Conservation (phyloP, 1,140 invertebrate genomes). For the Palaemon carinicauda region DNA sequence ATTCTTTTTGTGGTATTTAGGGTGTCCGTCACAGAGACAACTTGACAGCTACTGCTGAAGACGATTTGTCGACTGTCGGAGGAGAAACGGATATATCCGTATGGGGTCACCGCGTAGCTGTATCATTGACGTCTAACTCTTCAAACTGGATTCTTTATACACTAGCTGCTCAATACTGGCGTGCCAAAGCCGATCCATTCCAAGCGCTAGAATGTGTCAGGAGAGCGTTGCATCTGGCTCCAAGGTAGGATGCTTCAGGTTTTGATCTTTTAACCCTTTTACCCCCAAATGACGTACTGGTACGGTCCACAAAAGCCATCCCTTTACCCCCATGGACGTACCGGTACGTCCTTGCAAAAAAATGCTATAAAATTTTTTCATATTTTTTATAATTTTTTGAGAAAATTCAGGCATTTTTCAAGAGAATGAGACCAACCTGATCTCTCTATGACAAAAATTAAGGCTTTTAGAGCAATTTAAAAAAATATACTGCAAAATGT, state of each 20-base stretch:
- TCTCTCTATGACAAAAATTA: too few species aligned
- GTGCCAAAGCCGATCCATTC: constrained; percentile 78
- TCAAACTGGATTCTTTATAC: constrained; percentile 87
- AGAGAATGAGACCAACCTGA: too few species aligned
- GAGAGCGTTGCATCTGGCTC: constrained; percentile 79
- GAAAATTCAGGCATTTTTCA: too few species aligned
- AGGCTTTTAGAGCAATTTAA: too few species aligned
- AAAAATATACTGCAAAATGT: too few species aligned
- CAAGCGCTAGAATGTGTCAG: constrained; percentile 84
- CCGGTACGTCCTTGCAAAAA: too few species aligned
- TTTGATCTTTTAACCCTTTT: neutral
- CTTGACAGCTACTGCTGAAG: constrained; percentile 73
- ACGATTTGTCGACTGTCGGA: constrained; percentile 72
- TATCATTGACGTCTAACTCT: constrained; percentile 74
- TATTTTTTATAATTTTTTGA: too few species aligned
- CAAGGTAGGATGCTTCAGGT: constrained; percentile 70
- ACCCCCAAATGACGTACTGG: too few species aligned
- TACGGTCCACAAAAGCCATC: too few species aligned
- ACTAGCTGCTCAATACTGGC: constrained; percentile 85
- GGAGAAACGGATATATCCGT: constrained; percentile 72
- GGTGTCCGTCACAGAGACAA: constrained; percentile 73
- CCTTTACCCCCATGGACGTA: too few species aligned
- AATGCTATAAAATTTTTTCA: too few species aligned
- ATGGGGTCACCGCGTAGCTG: constrained; percentile 75
- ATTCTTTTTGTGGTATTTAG: constrained; percentile 57